Conservation (phyloP, 2,113 vertebrate genomes). For the Silurus asotus region DNA sequence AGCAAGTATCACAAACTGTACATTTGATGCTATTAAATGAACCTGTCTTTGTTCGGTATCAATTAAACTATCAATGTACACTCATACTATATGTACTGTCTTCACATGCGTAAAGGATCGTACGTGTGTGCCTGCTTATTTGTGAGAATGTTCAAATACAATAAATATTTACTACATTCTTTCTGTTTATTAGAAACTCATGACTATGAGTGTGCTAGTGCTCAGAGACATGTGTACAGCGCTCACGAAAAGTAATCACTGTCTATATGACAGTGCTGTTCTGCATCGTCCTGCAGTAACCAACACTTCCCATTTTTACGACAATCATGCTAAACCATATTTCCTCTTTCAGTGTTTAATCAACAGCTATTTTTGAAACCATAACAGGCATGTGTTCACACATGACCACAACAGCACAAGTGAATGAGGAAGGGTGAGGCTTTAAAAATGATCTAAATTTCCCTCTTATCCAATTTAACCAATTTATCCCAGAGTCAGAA, state of each 20-base stretch:
- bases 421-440: neutral
- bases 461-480: too few relatives aligned
- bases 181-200: neutral
- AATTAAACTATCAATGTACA: neutral
- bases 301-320: constrained; percentile 67
- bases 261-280: constrained; percentile 32
- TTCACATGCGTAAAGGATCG: neutral
- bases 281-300: constrained; percentile 48
- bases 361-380: neutral
- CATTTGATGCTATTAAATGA: neutral
- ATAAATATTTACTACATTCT: neutral
- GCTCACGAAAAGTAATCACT: neutral
- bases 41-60: neutral
- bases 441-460: neutral
- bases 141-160: neutral
- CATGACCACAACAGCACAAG: neutral
- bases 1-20: neutral
- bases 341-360: constrained; percentile 66
- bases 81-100: neutral
- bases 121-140: neutral
- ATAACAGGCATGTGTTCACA: neutral
- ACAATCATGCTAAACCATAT: constrained; percentile 63
- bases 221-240: constrained; percentile 9
- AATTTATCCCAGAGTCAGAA: neutral
- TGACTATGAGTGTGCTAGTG: constrained; percentile 11